Evolutionary conservation across 1,140 invertebrate genomes (phyloP).

Genomic region (Manduca sexta): DNA sequence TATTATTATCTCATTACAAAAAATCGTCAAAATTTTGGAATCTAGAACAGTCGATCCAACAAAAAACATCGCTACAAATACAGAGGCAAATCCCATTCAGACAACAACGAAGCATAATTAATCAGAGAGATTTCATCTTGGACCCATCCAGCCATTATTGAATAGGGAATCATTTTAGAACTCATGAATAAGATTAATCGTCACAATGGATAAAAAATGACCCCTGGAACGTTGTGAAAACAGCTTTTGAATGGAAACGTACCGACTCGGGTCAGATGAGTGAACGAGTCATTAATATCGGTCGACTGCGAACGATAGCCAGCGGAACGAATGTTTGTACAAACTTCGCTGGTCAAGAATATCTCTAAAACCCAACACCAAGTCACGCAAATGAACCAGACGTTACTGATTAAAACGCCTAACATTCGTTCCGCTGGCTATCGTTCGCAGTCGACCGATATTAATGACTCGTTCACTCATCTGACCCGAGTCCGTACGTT

Average conservation of each 20-base stretch:
- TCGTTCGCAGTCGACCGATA: background rate
- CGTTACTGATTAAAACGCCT: too few relatives aligned
- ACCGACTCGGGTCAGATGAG: too few relatives aligned
- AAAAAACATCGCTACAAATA: too few relatives aligned
- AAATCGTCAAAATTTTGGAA: too few relatives aligned
- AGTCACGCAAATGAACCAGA: too few relatives aligned
- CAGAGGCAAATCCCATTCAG: too few relatives aligned
- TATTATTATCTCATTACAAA: too few relatives aligned
- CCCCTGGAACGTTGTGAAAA: constrained; percentile 14
- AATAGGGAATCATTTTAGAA: constrained; percentile 43
- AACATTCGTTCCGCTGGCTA: too few relatives aligned
- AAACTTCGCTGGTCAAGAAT: too few relatives aligned
- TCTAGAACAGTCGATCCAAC: too few relatives aligned
- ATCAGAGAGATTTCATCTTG: constrained; percentile 25
- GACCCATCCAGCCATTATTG: constrained; percentile 34
- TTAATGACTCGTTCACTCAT: background rate
- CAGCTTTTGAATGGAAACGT: constrained; percentile 14
- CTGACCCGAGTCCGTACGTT: background rate
- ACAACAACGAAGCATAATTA: constrained; percentile 10
- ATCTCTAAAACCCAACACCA: too few relatives aligned
- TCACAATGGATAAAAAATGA: constrained; percentile 27
- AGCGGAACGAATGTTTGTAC: too few relatives aligned
- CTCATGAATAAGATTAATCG: constrained; percentile 51
- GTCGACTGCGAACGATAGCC: background rate
- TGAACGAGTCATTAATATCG: constrained; percentile 1